Evolutionary conservation across 1,140 invertebrate genomes (phyloP), one percentile per base, ranked within the genome.

Genomic region (Tetranychus urticae): DNA sequence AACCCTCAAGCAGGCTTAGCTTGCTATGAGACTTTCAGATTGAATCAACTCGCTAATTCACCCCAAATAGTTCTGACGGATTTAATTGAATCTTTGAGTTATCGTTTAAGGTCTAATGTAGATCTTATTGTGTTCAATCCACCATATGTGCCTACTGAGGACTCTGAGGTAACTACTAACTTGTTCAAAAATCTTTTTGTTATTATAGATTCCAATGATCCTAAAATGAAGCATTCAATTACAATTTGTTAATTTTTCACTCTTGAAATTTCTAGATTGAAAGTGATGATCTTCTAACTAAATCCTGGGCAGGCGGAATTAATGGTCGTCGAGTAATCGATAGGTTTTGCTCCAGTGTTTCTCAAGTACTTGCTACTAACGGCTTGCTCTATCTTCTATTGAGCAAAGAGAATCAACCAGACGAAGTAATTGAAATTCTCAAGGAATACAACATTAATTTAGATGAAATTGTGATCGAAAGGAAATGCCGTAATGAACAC

Each of bases 81-180:
- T 75, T 75, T 91, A 64, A 66, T 72, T 2, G 37, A 55, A 67
- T 74, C 46, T 69, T 68, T 72, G 66, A 73, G 66, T 37, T 59
- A 68, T 31, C 63, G 70, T 37, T 61, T 72, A 4, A 57, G 63
- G 46, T 65, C 68, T 6, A 59, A 66, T 58, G 70, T 81, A 69
- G 93, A 98, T 78, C 61, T 97, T 33, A 73, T 98, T 58, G 67
- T 98, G 57, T 98, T 96, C 67, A 98, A 98, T 80, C 93, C 94
- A 2, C 94, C 94, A 0, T 98, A 98, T 77, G 92, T 97, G 52
- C 83, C 87, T 0, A 96, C 92, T 10, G 78, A 81, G 14, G 72
- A 78, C 52, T 69, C 77, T 42, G 86, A 91, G 75, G 78, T 86
- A n/a, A 45, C 6, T 33, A 34, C 23, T 13, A 33, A 52, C 5